phyloP scores from a whole-genome alignment of 2,797 vertebrate genomes.

The Synanceia verrucosa region DNA sequence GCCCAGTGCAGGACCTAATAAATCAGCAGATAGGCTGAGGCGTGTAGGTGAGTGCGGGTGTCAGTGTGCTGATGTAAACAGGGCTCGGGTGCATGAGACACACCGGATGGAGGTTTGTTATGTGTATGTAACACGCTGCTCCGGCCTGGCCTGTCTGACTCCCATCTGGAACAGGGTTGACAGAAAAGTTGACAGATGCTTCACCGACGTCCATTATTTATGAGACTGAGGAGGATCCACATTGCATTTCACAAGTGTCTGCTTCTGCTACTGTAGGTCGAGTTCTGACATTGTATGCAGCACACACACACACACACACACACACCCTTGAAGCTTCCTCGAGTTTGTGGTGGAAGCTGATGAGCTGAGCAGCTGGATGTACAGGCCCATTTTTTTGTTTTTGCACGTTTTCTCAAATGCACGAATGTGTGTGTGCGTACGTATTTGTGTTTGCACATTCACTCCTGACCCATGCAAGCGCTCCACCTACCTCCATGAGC shows the following conservation, averaged over 20 bases:
- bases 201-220: conserved; percentile 77
- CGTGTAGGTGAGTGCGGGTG: conserved; percentile 63
- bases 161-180: conserved; percentile 72
- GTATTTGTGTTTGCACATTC: conserved; percentile 19
- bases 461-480: conserved; percentile 13
- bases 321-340: not conserved
- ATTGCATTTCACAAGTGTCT: conserved; percentile 57
- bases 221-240: conserved; percentile 70
- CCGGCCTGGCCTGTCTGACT: conserved; percentile 67
- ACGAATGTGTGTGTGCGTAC: not conserved
- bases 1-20: conserved; percentile 49
- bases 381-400: not conserved
- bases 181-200: conserved; percentile 78
- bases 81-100: conserved; percentile 43
- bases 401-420: not conserved
- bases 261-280: conserved; percentile 57
- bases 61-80: conserved; percentile 71
- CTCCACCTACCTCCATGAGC: conserved; percentile 46
- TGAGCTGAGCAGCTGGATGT: conserved; percentile 5
- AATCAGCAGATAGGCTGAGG: conserved; percentile 59
- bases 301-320: not conserved
- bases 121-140: conserved; percentile 63
- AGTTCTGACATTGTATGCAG: conserved; percentile 55
- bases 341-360: conserved; percentile 19
- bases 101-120: conserved; percentile 58